Conservation (phyloP, 1,140 invertebrate species). For the Drosophila punjabiensis region DNA sequence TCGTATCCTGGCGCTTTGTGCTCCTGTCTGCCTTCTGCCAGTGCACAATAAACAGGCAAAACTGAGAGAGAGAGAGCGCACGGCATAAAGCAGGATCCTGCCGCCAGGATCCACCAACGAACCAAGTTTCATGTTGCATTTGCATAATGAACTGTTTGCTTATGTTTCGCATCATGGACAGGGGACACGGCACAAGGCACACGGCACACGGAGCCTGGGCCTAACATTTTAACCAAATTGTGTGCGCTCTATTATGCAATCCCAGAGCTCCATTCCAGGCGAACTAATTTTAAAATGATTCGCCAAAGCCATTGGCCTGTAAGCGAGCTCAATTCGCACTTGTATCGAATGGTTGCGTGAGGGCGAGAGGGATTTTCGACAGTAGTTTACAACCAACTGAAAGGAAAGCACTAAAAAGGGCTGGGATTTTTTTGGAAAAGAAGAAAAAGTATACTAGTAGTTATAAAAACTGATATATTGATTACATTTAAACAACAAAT, state of each 20-base stretch:
- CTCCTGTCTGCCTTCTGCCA: slow-evolving; percentile 66
- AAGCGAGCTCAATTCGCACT: slow-evolving; percentile 3
- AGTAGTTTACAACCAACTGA: background rate
- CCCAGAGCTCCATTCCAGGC: slow-evolving; percentile 28
- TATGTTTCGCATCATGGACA: slow-evolving; percentile 67
- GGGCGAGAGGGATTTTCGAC: background rate
- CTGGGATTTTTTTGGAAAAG: background rate
- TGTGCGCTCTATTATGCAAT: slow-evolving; percentile 70
- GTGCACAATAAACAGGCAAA: slow-evolving; percentile 80
- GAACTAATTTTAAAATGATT: slow-evolving; percentile 49
- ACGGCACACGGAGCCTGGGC: slow-evolving; percentile 16
- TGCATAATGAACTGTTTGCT: slow-evolving; percentile 81
- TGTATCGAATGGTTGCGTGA: background rate
- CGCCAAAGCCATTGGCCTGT: slow-evolving; percentile 16
- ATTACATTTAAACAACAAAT: no score
- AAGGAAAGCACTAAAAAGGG: background rate
- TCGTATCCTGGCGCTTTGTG: slow-evolving; percentile 55
- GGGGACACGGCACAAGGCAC: background rate
- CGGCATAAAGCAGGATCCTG: slow-evolving; percentile 57
- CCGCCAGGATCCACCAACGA: slow-evolving; percentile 17
- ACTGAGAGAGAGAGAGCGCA: slow-evolving; percentile 57
- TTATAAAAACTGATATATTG: no score
- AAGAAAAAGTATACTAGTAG: background rate
- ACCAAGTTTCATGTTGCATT: slow-evolving; percentile 76
- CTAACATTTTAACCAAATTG: slow-evolving; percentile 77